Percentiles rank a stretch among this genome's conserved stretches.
Evolutionary conservation across 2,797 vertebrate species (phyloP).

Genomic region (Lithobates pipiens): DNA sequence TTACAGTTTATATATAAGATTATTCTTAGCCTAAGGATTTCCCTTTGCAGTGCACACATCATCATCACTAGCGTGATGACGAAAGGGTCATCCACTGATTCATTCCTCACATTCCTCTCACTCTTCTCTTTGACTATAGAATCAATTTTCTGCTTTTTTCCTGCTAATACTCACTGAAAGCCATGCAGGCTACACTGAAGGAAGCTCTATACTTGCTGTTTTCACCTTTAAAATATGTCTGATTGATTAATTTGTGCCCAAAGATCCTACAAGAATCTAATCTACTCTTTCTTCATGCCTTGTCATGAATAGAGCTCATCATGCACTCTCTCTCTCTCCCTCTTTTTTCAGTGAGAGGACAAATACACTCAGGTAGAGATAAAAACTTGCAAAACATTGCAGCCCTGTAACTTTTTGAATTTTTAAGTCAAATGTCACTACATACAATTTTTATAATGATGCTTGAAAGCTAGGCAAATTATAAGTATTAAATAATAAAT

Average conservation of each 20-base stretch:
- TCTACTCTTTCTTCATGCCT: not conserved
- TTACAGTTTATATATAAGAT: no score
- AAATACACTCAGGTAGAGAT: no score
- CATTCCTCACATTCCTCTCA: slow-evolving; percentile 28
- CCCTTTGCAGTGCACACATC: not conserved
- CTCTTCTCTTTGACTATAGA: slow-evolving; percentile 15
- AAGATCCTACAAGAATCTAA: not conserved
- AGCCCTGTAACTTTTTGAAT: no score
- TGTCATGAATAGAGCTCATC: not conserved
- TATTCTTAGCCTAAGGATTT: not conserved
- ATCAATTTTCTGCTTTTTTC: not conserved
- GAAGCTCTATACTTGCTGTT: not conserved
- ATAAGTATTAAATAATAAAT: no score
- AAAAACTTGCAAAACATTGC: no score
- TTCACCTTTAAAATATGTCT: slow-evolving; percentile 15
- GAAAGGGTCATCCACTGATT: slow-evolving; percentile 3
- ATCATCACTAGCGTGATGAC: not conserved
- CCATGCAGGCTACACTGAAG: slow-evolving; percentile 4
- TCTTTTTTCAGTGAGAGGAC: no score
- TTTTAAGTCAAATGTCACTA: no score
- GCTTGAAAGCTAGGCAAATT: no score
- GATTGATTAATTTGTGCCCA: slow-evolving; percentile 12
- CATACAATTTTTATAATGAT: no score
- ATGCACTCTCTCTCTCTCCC: not conserved
- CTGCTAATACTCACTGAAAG: slow-evolving; percentile 32